A percentile compares a stretch with the other conserved stretches of the same genome.
Conservation (phyloP, 1,140 invertebrate genomes). For the Leptinotarsa texana region DNA sequence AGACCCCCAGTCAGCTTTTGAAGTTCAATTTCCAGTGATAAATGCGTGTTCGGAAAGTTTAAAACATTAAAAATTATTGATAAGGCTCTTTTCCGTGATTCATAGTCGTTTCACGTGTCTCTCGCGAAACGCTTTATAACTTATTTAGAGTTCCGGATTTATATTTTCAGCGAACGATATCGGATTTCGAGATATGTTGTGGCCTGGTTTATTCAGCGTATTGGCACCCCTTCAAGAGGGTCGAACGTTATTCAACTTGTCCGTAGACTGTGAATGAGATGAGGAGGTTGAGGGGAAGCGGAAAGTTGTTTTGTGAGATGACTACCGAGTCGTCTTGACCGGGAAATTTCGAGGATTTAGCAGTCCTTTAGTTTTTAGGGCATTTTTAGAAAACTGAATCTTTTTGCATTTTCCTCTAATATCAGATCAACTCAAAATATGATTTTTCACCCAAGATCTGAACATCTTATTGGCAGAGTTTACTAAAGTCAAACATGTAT, state of each 20-base stretch:
- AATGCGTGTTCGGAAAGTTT: slow-evolving; percentile 20
- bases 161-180: slow-evolving; percentile 1
- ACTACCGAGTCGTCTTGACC: no score
- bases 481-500: no score
- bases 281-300: no score
- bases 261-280: neutral
- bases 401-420: no score
- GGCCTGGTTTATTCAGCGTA: neutral
- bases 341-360: no score
- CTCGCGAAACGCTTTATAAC: slow-evolving; percentile 4
- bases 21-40: slow-evolving; percentile 22
- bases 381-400: no score
- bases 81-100: slow-evolving; percentile 21
- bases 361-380: no score
- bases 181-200: neutral
- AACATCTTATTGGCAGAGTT: no score
- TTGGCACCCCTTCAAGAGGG: neutral
- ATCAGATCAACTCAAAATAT: no score
- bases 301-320: no score
- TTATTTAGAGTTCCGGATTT: neutral
- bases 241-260: neutral
- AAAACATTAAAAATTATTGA: slow-evolving; percentile 30
- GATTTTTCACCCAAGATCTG: no score
- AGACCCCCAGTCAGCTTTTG: slow-evolving; percentile 1
- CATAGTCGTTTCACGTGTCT: slow-evolving; percentile 22